A percentile compares a stretch with the other conserved stretches of the same genome.
These are phyloP conservation scores for Pyrocoelia pectoralis DNA, from an alignment of 2,888 invertebrate species.

Conservation along the genomic window DNA sequence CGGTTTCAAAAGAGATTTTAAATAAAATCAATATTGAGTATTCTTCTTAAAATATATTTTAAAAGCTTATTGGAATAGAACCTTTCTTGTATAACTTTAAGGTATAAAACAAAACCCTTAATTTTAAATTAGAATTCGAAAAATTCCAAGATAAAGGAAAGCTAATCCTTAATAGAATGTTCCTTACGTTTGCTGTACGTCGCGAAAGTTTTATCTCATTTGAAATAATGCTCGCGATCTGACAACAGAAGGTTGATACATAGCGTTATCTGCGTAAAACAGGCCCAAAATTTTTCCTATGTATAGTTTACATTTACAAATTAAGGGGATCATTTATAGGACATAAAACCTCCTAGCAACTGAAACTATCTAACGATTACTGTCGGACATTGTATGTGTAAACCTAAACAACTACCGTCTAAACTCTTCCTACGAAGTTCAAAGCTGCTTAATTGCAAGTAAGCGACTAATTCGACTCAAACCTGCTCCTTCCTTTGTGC, in stretches of 20 bases:
- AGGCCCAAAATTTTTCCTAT: no score
- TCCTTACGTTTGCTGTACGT: conserved; percentile 1
- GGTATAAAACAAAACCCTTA: not conserved
- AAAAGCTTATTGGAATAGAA: not conserved
- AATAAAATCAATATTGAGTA: conserved; percentile 8
- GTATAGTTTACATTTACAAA: no score
- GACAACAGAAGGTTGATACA: conserved; percentile 9
- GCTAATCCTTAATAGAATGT: conserved; percentile 7
- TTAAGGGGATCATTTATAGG: not conserved
- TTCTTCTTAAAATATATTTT: not conserved
- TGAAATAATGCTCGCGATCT: conserved; percentile 10
- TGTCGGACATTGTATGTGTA: not conserved
- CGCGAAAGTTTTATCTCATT: conserved; percentile 19
- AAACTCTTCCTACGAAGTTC: not conserved
- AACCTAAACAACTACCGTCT: not conserved
- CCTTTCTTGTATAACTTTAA: not conserved
- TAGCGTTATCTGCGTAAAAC: not conserved
- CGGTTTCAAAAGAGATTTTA: not conserved
- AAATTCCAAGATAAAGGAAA: not conserved
- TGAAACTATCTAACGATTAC: not conserved
- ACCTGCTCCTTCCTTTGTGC: not conserved
- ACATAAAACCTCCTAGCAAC: not conserved
- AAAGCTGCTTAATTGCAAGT: conserved; percentile 1
- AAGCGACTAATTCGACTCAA: not conserved
- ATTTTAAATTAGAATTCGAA: not conserved